Conservation (phyloP, 1,140 invertebrate species). For the Drosophila guanche region DNA sequence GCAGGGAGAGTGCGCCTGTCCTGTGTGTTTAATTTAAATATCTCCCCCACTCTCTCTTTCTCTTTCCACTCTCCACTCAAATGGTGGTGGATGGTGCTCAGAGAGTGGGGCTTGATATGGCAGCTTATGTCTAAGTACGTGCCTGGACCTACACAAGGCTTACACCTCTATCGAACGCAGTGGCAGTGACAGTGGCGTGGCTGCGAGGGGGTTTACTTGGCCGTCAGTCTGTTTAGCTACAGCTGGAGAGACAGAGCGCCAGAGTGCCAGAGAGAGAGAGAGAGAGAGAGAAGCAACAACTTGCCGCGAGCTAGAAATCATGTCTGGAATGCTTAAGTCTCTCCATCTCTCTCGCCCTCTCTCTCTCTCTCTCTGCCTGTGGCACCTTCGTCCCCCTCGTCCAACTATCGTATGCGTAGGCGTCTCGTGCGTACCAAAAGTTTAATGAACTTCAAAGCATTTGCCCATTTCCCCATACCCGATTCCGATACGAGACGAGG, state of each 20-base stretch:
- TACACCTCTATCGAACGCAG: conserved; percentile 40
- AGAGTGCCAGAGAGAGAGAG: background rate
- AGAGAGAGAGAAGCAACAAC: conserved; percentile 31
- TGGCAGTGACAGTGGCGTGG: no score
- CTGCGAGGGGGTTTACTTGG: no score
- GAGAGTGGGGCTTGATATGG: conserved; percentile 57
- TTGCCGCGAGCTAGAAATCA: conserved; percentile 71
- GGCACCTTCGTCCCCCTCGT: background rate
- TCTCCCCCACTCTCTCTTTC: background rate
- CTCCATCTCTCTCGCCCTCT: background rate
- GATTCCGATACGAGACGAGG: background rate
- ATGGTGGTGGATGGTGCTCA: conserved; percentile 9
- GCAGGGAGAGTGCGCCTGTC: conserved; percentile 7
- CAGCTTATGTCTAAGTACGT: conserved; percentile 67
- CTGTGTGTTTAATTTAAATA: conserved; percentile 64
- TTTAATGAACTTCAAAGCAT: conserved; percentile 71
- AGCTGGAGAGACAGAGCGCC: conserved; percentile 6
- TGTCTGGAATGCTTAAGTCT: conserved; percentile 67
- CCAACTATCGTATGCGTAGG: conserved; percentile 45
- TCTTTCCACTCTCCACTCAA: background rate
- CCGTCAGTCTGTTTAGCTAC: conserved; percentile 6
- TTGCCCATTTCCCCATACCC: conserved; percentile 8
- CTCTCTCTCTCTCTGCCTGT: background rate
- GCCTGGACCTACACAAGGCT: conserved; percentile 43
- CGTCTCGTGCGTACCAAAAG: conserved; percentile 47